phyloP scores from a whole-genome alignment of 2,113 vertebrate species.

The Neopipo cinnamomea region DNA sequence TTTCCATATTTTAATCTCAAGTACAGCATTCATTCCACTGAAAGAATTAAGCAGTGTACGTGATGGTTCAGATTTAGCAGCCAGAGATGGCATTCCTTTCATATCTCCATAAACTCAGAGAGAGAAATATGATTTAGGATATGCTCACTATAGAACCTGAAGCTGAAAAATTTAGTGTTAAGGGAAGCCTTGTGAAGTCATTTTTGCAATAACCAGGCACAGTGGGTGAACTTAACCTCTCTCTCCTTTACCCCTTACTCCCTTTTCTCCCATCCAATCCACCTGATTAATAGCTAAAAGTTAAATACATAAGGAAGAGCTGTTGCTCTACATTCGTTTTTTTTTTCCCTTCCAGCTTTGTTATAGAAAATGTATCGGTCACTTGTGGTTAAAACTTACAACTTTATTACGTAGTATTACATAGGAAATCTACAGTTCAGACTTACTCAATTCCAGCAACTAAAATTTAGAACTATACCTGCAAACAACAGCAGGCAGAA shows the following conservation, averaged over 20 bases:
- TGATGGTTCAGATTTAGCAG: slow-evolving; percentile 7
- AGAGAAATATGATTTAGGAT: neutral
- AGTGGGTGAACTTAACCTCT: neutral
- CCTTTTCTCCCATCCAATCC: neutral
- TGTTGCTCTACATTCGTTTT: neutral
- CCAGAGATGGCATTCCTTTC: slow-evolving; percentile 43
- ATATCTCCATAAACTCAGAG: slow-evolving; percentile 6
- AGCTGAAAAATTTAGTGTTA: slow-evolving; percentile 30
- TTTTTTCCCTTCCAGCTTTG: neutral
- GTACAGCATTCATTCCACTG: neutral
- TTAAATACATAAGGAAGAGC: neutral
- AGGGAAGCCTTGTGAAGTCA: neutral
- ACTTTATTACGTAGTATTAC: neutral
- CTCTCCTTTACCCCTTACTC: neutral
- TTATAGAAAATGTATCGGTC: slow-evolving; percentile 6
- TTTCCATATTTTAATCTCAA: neutral
- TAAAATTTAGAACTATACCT: neutral
- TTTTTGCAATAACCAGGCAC: slow-evolving; percentile 33
- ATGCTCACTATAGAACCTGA: neutral
- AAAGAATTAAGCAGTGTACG: neutral
- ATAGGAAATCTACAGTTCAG: neutral
- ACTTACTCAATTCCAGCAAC: neutral
- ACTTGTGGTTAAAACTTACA: neutral
- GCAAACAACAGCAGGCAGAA: neutral
- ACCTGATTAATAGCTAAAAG: neutral